Evolutionary conservation across 2,888 invertebrate species (phyloP).

Genomic region (Erpobdella octoculata): DNA sequence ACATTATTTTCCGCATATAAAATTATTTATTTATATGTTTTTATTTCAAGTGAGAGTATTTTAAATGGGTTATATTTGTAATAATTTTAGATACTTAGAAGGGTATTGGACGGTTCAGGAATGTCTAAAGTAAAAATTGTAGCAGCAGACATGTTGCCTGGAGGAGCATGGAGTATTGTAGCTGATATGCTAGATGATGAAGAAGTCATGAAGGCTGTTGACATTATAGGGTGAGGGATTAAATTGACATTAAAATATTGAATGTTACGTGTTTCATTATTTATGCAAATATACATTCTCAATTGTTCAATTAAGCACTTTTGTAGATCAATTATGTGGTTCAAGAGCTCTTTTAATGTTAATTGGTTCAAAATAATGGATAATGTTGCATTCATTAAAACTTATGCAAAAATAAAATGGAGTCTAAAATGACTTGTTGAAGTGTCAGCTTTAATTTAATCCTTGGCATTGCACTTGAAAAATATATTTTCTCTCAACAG

Average conservation of each 20-base stretch:
- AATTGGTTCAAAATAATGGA: too few relatives aligned
- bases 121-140: slow-evolving; percentile 46
- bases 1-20: not conserved
- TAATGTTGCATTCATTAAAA: too few relatives aligned
- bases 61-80: not conserved
- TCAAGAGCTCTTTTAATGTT: too few relatives aligned
- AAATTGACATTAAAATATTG: too few relatives aligned
- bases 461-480: not conserved
- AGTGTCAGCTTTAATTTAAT: not conserved
- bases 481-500: slow-evolving; percentile 35
- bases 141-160: slow-evolving; percentile 43
- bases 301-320: too few relatives aligned
- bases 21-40: not conserved
- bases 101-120: slow-evolving; percentile 41
- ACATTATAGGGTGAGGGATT: slow-evolving; percentile 46
- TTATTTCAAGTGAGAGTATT: not conserved
- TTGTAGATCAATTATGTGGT: too few relatives aligned
- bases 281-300: too few relatives aligned
- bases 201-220: slow-evolving; percentile 42
- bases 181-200: slow-evolving; percentile 42
- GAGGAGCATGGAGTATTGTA: slow-evolving; percentile 35
- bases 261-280: too few relatives aligned
- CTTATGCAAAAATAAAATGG: too few relatives aligned
- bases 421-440: too few relatives aligned
- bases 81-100: slow-evolving; percentile 42